A percentile compares a stretch with the other conserved stretches of the same genome.
These are phyloP conservation scores for Bombus ignitus DNA, from an alignment of 1,140 invertebrate species.

Conservation along the genomic window DNA sequence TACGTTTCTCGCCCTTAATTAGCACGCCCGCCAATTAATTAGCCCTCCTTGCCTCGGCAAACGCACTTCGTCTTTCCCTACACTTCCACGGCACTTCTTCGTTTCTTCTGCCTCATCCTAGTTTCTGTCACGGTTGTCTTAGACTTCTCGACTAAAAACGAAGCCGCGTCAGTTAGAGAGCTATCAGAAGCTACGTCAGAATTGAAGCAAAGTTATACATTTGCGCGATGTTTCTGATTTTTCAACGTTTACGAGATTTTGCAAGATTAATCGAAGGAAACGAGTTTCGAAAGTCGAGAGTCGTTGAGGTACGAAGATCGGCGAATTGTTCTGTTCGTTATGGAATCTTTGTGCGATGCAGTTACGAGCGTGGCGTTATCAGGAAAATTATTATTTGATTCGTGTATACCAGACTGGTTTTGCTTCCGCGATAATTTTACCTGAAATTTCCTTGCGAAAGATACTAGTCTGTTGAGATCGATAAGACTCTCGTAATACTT, in stretches of 20 bases:
- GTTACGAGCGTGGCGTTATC: background rate
- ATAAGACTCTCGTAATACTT: too few species aligned
- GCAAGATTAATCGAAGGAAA: background rate
- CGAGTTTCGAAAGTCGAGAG: background rate
- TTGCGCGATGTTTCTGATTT: too few species aligned
- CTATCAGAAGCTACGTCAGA: too few species aligned
- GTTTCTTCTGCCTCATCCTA: conserved; percentile 28
- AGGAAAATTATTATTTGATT: background rate
- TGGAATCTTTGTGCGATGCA: too few species aligned
- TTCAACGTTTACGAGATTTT: background rate
- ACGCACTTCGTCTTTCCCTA: conserved; percentile 32
- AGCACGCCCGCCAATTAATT: conserved; percentile 56
- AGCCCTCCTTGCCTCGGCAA: conserved; percentile 8
- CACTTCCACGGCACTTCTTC: conserved; percentile 25
- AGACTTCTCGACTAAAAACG: conserved; percentile 48
- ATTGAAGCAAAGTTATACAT: too few species aligned
- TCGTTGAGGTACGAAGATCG: background rate
- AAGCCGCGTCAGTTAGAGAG: background rate
- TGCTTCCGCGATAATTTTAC: too few species aligned
- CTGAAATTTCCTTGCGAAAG: too few species aligned
- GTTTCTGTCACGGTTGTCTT: conserved; percentile 5
- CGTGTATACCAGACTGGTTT: too few species aligned
- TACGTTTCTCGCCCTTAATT: conserved; percentile 47
- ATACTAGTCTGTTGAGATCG: too few species aligned
- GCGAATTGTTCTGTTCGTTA: background rate